Evolutionary conservation across 2,797 vertebrate genomes (phyloP).

Genomic region (Myripristis murdjan): DNA sequence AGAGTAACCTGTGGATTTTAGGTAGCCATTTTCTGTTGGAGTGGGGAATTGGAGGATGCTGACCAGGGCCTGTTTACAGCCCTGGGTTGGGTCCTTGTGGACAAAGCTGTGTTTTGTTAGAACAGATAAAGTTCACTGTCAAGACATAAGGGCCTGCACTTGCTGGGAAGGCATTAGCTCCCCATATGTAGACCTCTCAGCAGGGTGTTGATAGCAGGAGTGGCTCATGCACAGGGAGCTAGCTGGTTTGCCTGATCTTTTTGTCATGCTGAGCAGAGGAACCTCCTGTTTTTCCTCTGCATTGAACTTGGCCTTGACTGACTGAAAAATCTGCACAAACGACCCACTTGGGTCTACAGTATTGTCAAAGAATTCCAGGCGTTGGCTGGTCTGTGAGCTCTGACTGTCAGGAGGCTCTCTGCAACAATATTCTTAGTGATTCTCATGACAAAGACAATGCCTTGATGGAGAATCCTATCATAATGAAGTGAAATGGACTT

Average conservation of each 20-base stretch:
- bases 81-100: background rate
- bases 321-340: conserved; percentile 10
- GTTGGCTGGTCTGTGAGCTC: background rate
- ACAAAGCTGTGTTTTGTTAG: background rate
- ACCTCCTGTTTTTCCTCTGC: conserved; percentile 1
- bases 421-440: conserved; percentile 31
- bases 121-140: background rate
- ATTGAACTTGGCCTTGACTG: conserved; percentile 22
- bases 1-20: too few relatives aligned
- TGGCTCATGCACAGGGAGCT: background rate
- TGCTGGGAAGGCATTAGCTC: background rate
- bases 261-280: background rate
- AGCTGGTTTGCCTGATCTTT: background rate
- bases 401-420: conserved; percentile 12
- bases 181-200: background rate
- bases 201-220: background rate
- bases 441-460: conserved; percentile 27
- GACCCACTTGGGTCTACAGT: conserved; percentile 22
- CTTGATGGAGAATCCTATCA: conserved; percentile 27
- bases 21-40: too few relatives aligned
- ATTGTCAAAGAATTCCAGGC: background rate
- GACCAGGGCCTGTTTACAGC: background rate
- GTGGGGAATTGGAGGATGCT: too few relatives aligned
- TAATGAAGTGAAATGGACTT: too few relatives aligned
- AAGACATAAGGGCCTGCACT: background rate